A percentile compares a stretch with the other conserved stretches of the same genome.
Evolutionary conservation across 2,888 invertebrate species (phyloP).

Genomic region (Eubasilissa splendida): DNA sequence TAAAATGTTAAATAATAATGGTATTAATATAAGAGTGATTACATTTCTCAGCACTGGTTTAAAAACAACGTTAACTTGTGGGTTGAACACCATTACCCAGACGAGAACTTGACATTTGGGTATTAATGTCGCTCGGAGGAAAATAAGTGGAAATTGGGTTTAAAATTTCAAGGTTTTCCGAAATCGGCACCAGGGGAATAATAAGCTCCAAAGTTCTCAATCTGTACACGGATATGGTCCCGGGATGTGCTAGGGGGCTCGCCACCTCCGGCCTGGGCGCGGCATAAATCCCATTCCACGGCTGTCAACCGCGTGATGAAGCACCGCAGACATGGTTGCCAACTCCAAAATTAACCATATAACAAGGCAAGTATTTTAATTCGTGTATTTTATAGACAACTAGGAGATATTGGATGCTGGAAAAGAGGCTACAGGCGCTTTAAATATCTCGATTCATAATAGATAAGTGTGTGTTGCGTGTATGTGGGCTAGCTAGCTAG

Average conservation of each 20-base stretch:
- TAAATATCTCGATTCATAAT: too few relatives aligned
- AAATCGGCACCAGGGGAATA: slow-evolving; percentile 39
- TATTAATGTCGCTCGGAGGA: background rate
- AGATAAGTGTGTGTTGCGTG: too few relatives aligned
- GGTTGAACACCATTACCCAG: too few relatives aligned
- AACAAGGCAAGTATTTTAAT: background rate
- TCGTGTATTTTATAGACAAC: background rate
- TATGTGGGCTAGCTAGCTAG: too few relatives aligned
- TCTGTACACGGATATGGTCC: slow-evolving; percentile 24
- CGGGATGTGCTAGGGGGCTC: slow-evolving; percentile 8
- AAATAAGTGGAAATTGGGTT: slow-evolving; percentile 38
- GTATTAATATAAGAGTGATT: too few relatives aligned
- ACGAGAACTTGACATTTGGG: too few relatives aligned
- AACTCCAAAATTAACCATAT: background rate
- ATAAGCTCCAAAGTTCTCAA: slow-evolving; percentile 31
- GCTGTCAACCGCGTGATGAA: slow-evolving; percentile 43
- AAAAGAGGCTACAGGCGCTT: too few relatives aligned
- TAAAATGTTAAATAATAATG: too few relatives aligned
- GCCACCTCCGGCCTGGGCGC: slow-evolving; percentile 22
- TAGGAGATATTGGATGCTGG: too few relatives aligned
- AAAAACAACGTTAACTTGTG: too few relatives aligned
- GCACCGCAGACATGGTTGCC: slow-evolving; percentile 18
- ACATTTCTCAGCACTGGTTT: too few relatives aligned
- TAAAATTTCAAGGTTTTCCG: slow-evolving; percentile 38
- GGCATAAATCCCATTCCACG: slow-evolving; percentile 47